Evolutionary conservation across 2,797 vertebrate species (phyloP).

Genomic region (Columba guinea): DNA sequence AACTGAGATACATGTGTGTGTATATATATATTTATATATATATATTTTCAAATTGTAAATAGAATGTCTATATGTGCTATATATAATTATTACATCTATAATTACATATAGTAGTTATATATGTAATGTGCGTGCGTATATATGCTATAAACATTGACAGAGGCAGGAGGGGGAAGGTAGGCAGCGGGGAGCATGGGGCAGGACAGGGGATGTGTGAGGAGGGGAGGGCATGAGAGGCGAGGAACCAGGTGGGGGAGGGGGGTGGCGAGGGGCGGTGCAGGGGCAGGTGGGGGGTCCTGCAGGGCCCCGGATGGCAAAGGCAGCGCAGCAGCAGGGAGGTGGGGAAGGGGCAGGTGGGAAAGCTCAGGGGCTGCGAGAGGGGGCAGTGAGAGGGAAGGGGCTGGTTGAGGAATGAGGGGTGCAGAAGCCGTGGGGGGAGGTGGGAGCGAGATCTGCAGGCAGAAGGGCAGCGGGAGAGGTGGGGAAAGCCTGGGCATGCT

Average conservation of each 20-base stretch:
- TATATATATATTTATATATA: not conserved
- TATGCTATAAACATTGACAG: accelerated
- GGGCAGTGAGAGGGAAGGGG: not conserved
- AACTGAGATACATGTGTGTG: not conserved
- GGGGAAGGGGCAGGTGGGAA: not conserved
- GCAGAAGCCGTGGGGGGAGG: not conserved
- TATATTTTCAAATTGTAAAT: too few relatives aligned
- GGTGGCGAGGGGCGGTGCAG: not conserved
- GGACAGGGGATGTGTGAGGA: not conserved
- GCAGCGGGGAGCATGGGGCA: accelerated
- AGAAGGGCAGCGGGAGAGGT: not conserved
- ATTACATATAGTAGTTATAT: not conserved
- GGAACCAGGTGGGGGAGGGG: not conserved
- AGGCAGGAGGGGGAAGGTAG: not conserved
- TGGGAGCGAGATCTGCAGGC: not conserved
- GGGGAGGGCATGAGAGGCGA: not conserved
- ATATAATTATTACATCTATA: not conserved
- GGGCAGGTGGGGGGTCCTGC: not conserved
- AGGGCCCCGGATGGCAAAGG: not conserved
- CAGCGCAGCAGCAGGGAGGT: not conserved
- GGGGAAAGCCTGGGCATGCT: not conserved
- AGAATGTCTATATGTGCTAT: not conserved
- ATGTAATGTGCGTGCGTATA: not conserved
- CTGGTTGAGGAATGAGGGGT: not conserved
- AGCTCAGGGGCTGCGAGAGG: not conserved